phyloP scores from a whole-genome alignment of 2,797 vertebrate species.

The Helicolenus hilgendorfi region DNA sequence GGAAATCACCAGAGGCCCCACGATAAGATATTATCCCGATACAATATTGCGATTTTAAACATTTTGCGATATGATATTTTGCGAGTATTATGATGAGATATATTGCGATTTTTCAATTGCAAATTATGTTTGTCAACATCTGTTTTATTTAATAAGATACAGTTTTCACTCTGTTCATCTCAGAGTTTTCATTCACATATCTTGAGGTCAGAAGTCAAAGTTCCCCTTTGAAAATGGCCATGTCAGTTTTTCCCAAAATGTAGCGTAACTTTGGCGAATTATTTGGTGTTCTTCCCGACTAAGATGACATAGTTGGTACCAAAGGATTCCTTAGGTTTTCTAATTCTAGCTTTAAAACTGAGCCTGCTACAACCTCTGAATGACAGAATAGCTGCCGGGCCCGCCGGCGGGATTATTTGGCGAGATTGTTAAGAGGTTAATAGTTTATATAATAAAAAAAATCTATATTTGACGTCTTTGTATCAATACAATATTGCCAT shows the following conservation, averaged over 20 bases:
- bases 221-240: no score
- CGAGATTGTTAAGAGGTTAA: no score
- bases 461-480: accelerated
- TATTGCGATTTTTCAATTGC: background rate
- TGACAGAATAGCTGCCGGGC: no score
- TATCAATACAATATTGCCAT: no score
- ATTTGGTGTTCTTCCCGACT: no score
- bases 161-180: background rate
- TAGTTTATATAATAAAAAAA: no score
- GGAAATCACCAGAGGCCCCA: no score
- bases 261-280: background rate
- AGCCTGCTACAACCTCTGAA: no score
- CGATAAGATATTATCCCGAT: no score
- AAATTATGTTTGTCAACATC: background rate
- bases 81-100: no score
- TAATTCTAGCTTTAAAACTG: background rate
- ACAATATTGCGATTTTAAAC: background rate
- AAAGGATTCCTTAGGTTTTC: background rate
- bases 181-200: background rate
- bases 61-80: no score
- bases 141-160: background rate
- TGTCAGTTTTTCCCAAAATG: background rate
- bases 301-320: background rate
- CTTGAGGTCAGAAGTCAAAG: accelerated
- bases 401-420: accelerated